Percentiles rank a stretch among this genome's conserved stretches.
These are phyloP conservation scores for Caenorhabditis zanzibari DNA, from an alignment of 2,888 invertebrate genomes.

Conservation along the genomic window DNA sequence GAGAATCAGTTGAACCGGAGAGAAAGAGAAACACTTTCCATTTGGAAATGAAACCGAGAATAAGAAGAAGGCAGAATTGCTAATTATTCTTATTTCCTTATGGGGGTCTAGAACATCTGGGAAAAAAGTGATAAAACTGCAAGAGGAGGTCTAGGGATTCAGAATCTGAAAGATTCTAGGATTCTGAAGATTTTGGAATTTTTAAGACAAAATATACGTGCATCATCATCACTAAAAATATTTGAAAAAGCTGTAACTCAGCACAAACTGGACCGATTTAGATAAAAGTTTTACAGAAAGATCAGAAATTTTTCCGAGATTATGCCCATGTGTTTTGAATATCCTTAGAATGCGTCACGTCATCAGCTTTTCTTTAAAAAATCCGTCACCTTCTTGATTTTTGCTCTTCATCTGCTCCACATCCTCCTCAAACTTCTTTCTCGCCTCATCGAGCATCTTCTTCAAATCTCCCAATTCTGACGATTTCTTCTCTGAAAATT, in stretches of 20 bases:
- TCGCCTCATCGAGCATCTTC: constrained; percentile 49
- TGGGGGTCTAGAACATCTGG: not conserved
- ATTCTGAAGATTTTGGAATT: not conserved
- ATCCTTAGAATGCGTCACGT: constrained; percentile 16
- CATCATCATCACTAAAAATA: too few relatives aligned
- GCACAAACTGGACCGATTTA: too few relatives aligned
- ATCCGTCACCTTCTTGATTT: constrained; percentile 53
- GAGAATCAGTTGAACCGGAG: constrained; percentile 23
- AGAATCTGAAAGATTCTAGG: not conserved
- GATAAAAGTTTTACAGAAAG: too few relatives aligned
- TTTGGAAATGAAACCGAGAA: constrained; percentile 14
- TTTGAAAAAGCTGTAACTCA: too few relatives aligned
- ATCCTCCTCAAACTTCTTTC: constrained; percentile 53
- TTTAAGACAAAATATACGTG: not conserved
- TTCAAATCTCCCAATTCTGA: constrained; percentile 42
- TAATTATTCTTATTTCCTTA: constrained; percentile 43
- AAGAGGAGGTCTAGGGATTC: not conserved
- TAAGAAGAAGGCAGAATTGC: constrained; percentile 6
- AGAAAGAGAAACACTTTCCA: constrained; percentile 1
- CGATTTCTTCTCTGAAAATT: constrained; percentile 41
- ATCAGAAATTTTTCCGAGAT: too few relatives aligned
- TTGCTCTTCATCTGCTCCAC: constrained; percentile 59
- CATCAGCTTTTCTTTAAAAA: not conserved
- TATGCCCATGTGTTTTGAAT: too few relatives aligned
- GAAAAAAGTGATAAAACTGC: not conserved